phyloP scores from a whole-genome alignment of 35 echinoderm and acorn worm genomes.

The Hemicentrotus pulcherrimus region DNA sequence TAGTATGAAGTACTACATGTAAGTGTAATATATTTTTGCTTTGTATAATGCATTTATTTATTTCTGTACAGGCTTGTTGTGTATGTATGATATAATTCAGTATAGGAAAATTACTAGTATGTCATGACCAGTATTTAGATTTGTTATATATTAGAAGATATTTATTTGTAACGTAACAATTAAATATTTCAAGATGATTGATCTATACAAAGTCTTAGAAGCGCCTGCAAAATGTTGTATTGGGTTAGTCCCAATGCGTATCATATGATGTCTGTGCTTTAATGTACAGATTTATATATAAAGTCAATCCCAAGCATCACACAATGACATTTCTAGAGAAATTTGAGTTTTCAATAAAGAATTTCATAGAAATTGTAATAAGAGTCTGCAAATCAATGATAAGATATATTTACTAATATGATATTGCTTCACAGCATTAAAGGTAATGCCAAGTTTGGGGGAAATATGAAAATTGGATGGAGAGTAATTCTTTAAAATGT shows the following conservation, averaged over 20 bases:
- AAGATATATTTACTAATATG: too few relatives aligned
- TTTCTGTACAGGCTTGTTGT: neutral
- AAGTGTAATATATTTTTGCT: neutral
- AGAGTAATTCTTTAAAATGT: too few relatives aligned
- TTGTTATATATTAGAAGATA: neutral
- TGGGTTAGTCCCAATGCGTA: neutral
- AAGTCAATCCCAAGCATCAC: too few relatives aligned
- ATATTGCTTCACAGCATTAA: too few relatives aligned
- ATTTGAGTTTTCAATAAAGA: too few relatives aligned
- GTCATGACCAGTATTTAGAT: neutral
- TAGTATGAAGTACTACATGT: neutral
- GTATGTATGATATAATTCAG: neutral
- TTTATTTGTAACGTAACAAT: neutral
- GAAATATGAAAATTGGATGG: too few relatives aligned
- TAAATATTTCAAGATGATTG: neutral
- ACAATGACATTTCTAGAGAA: too few relatives aligned
- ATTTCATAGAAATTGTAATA: too few relatives aligned
- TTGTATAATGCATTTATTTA: constrained; percentile 14
- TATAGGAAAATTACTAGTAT: neutral
- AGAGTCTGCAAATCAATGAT: too few relatives aligned
- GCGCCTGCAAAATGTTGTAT: neutral
- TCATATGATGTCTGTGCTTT: neutral
- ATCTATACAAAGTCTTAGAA: neutral
- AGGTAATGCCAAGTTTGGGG: too few relatives aligned
- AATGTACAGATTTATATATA: neutral